Evolutionary conservation across 2,888 invertebrate species (phyloP).

Genomic region (Scaptomyza flava): DNA sequence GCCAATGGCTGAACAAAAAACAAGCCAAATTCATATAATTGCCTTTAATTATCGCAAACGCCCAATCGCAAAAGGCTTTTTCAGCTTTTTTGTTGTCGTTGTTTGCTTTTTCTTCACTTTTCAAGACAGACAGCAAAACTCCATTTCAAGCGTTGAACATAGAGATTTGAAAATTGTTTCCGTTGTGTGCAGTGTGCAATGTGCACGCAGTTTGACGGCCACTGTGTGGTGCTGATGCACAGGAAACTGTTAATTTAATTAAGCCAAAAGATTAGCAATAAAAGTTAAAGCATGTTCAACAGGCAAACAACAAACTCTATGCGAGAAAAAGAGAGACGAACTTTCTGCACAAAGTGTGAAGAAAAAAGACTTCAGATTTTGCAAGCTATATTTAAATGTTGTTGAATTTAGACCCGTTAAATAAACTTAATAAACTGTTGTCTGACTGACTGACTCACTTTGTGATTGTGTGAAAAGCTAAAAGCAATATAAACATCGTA

Average conservation of each 20-base stretch:
- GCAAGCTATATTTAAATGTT: background rate
- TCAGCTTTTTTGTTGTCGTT: constrained; percentile 31
- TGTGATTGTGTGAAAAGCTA: constrained; percentile 1
- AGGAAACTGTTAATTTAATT: constrained; percentile 78
- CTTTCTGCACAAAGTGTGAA: constrained; percentile 26
- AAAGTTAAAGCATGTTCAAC: constrained; percentile 43
- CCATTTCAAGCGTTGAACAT: constrained; percentile 17
- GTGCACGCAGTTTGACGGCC: constrained; percentile 34
- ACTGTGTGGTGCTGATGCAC: constrained; percentile 32
- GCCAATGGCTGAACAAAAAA: constrained; percentile 54
- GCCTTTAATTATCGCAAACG: constrained; percentile 82
- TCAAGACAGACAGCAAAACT: constrained; percentile 15
- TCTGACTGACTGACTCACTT: constrained; percentile 21
- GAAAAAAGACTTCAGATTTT: constrained; percentile 13
- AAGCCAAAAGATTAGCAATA: constrained; percentile 68
- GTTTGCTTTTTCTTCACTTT: constrained; percentile 22
- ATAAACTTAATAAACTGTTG: background rate
- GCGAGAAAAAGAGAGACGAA: constrained; percentile 6
- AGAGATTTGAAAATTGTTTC: constrained; percentile 69
- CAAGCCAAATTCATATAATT: constrained; percentile 67
- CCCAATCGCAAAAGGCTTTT: constrained; percentile 76
- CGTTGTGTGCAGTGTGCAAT: constrained; percentile 40
- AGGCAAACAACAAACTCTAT: constrained; percentile 5
- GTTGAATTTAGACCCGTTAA: background rate
- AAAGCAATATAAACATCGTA: constrained; percentile 4